Percentiles rank a stretch among this genome's conserved stretches.
Evolutionary conservation across 2,113 vertebrate genomes (phyloP).

Genomic region (Colius striatus): DNA sequence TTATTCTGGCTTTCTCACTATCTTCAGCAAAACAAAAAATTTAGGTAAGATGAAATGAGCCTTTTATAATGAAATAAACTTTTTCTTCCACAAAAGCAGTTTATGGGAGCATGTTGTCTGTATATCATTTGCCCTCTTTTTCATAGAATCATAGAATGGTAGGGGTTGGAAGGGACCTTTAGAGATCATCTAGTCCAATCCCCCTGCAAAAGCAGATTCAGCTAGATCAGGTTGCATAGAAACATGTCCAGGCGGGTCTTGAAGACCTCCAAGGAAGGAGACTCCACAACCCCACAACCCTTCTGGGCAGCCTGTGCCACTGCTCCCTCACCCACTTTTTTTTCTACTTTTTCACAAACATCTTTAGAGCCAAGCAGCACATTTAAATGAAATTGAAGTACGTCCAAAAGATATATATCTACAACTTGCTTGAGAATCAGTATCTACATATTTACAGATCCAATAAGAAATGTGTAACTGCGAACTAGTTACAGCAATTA

Average conservation of each 20-base stretch:
- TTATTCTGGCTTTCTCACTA: background rate
- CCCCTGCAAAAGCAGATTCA: too few relatives aligned
- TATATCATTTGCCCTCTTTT: background rate
- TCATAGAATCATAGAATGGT: too few relatives aligned
- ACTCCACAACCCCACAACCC: too few relatives aligned
- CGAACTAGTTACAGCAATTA: background rate
- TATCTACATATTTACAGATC: background rate
- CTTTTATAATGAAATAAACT: background rate
- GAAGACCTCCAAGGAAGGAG: too few relatives aligned
- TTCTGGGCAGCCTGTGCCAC: too few relatives aligned
- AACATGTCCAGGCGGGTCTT: too few relatives aligned
- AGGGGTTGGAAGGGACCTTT: too few relatives aligned
- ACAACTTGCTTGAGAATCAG: background rate
- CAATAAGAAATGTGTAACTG: background rate
- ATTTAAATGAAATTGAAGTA: background rate
- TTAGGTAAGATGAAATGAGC: background rate
- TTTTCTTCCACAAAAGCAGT: background rate
- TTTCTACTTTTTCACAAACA: background rate
- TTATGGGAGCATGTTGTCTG: fast-evolving
- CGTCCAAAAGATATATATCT: background rate
- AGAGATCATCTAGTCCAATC: too few relatives aligned
- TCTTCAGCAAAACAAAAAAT: background rate
- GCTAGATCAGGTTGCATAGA: too few relatives aligned
- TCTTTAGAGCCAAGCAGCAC: background rate
- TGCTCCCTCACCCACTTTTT: too few relatives aligned